A percentile compares a stretch with the other conserved stretches of the same genome.
Conservation (phyloP, 2,888 invertebrate species). For the Hoplodrina blanda region DNA sequence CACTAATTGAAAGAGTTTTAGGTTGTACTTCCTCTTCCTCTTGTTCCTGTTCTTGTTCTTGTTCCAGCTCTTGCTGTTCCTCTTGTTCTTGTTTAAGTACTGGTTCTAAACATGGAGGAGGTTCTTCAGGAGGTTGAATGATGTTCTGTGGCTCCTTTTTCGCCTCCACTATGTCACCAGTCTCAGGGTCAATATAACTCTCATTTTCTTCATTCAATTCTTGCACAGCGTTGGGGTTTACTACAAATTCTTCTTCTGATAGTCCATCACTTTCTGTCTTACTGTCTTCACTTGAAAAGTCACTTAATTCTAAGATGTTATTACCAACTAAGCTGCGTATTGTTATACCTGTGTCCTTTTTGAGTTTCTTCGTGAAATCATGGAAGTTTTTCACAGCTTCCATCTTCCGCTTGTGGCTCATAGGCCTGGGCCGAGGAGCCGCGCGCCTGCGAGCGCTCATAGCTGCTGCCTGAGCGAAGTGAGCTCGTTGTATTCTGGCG, state of each 20-base stretch:
- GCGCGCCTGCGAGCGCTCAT: conserved; percentile 83
- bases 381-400: conserved; percentile 89
- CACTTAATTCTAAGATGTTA: conserved; percentile 87
- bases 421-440: conserved; percentile 80
- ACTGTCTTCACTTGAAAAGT: conserved; percentile 86
- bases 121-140: conserved; percentile 54
- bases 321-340: conserved; percentile 88
- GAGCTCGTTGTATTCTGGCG: conserved; percentile 86
- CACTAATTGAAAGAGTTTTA: conserved; percentile 88
- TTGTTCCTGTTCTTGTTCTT: conserved; percentile 54
- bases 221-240: conserved; percentile 86
- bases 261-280: conserved; percentile 87
- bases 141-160: conserved; percentile 60
- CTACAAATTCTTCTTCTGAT: conserved; percentile 88
- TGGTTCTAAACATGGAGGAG: conserved; percentile 43
- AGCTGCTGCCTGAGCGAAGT: conserved; percentile 86
- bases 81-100: conserved; percentile 57
- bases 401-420: conserved; percentile 88
- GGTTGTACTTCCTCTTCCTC: conserved; percentile 67
- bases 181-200: conserved; percentile 89
- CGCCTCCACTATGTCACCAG: conserved; percentile 85
- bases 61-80: conserved; percentile 54
- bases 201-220: conserved; percentile 87
- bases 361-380: conserved; percentile 88
- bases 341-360: conserved; percentile 88